These are phyloP conservation scores for Enchytraeus crypticus DNA, from an alignment of 2,888 invertebrate species.

Conservation along the genomic window DNA sequence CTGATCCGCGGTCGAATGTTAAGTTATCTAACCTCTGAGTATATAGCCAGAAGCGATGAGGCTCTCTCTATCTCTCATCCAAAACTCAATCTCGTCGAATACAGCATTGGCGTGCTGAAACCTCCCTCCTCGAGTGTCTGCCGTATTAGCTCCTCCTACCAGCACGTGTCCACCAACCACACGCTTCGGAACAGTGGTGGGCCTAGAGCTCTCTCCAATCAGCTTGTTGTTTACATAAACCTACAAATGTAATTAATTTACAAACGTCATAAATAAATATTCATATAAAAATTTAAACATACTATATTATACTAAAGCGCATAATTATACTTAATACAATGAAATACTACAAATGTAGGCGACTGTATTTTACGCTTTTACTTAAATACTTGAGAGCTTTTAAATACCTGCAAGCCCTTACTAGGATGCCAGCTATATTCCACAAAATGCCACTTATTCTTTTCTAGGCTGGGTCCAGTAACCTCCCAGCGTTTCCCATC, in stretches of 20 bases:
- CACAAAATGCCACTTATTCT: conserved; percentile 37
- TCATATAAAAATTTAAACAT: background rate
- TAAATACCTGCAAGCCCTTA: conserved; percentile 31
- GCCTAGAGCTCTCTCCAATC: background rate
- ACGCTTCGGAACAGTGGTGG: background rate
- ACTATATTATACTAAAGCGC: background rate
- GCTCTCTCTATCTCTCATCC: conserved; percentile 35
- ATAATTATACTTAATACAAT: too few relatives aligned
- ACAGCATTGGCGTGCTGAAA: conserved; percentile 13
- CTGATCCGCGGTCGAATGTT: too few relatives aligned
- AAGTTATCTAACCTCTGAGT: conserved; percentile 24
- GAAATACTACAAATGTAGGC: too few relatives aligned
- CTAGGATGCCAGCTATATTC: conserved; percentile 41
- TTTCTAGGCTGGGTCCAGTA: conserved; percentile 25
- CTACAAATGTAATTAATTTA: background rate
- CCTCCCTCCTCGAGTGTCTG: conserved; percentile 1
- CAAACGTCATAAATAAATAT: background rate
- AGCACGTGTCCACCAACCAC: conserved; percentile 11
- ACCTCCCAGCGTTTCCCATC: conserved; percentile 32
- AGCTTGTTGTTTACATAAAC: conserved; percentile 22
- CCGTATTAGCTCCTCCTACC: conserved; percentile 23
- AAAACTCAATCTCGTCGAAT: conserved; percentile 33
- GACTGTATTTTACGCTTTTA: too few relatives aligned
- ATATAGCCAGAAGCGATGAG: conserved; percentile 31
- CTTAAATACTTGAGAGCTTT: too few relatives aligned